Evolutionary conservation across 2,888 invertebrate genomes (phyloP).

Genomic region (Lasioglossum morio): DNA sequence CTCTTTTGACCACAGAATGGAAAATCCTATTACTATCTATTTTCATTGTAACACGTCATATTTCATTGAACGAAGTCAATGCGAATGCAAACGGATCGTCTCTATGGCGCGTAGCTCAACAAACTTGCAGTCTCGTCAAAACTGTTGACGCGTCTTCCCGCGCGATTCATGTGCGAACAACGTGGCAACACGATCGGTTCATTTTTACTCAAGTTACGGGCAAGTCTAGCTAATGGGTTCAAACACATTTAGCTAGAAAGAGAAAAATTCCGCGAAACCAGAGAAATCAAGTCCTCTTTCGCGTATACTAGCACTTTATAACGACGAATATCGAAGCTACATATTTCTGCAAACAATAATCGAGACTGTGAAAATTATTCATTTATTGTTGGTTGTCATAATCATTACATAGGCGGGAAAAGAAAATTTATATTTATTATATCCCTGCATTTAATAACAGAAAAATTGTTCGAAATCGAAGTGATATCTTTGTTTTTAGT

Average conservation of each 20-base stretch:
- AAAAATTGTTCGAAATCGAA: too few relatives aligned
- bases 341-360: neutral
- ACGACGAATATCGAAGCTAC: neutral
- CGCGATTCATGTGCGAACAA: constrained; percentile 3
- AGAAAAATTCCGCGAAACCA: neutral
- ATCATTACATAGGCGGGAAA: too few relatives aligned
- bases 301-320: neutral
- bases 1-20: too few relatives aligned
- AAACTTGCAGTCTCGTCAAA: neutral
- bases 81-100: neutral
- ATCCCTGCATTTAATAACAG: too few relatives aligned
- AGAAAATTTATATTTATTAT: too few relatives aligned
- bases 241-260: neutral
- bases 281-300: neutral
- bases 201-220: constrained; percentile 5
- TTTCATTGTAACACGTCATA: neutral
- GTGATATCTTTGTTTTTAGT: too few relatives aligned
- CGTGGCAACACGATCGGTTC: constrained; percentile 9
- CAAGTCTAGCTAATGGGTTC: constrained; percentile 4
- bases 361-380: too few relatives aligned
- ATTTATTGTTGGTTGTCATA: too few relatives aligned
- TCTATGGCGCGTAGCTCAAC: neutral
- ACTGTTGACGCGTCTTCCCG: neutral
- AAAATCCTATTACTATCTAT: too few relatives aligned
- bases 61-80: neutral